Evolutionary conservation across 2,888 invertebrate genomes (phyloP).

Genomic region (Drosophila melanocephala): DNA sequence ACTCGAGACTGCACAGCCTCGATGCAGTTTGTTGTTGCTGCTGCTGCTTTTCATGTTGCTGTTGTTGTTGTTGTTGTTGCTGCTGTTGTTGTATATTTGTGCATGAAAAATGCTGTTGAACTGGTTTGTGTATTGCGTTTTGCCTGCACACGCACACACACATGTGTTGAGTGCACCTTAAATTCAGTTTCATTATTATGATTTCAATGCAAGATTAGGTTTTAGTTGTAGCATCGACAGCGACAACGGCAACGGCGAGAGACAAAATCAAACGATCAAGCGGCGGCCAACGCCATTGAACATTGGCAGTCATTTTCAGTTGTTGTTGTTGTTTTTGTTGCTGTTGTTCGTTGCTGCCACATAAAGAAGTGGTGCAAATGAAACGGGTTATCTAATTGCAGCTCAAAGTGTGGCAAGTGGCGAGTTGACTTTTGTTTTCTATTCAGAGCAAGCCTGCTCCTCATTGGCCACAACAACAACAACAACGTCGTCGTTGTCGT

Average conservation of each 20-base stretch:
- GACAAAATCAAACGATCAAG: slow-evolving; percentile 42
- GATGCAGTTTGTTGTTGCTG: slow-evolving; percentile 29
- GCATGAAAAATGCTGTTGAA: slow-evolving; percentile 75
- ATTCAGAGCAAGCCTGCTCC: slow-evolving; percentile 63
- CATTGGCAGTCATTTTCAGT: slow-evolving; percentile 77
- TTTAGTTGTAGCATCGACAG: slow-evolving; percentile 59
- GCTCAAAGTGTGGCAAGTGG: slow-evolving; percentile 80
- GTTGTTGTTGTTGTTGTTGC: background rate
- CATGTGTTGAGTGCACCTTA: slow-evolving; percentile 70
- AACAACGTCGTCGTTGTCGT: background rate
- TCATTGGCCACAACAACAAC: slow-evolving; percentile 34
- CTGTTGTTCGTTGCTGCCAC: slow-evolving; percentile 39
- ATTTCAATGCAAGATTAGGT: slow-evolving; percentile 74
- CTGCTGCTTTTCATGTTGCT: slow-evolving; percentile 14
- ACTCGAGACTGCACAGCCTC: slow-evolving; percentile 55
- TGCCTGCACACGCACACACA: slow-evolving; percentile 15
- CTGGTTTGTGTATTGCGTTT: slow-evolving; percentile 61
- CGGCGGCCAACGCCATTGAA: slow-evolving; percentile 75
- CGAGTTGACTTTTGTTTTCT: slow-evolving; percentile 79
- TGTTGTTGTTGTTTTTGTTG: slow-evolving; percentile 14
- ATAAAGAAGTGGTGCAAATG: slow-evolving; percentile 79
- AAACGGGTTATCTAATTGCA: slow-evolving; percentile 81
- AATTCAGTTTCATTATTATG: slow-evolving; percentile 80
- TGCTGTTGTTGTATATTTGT: slow-evolving; percentile 38
- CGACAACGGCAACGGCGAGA: slow-evolving; percentile 24